A percentile compares a stretch with the other conserved stretches of the same genome.
phyloP scores from a whole-genome alignment of 2,797 vertebrate species.

The Taenioides sp. region DNA sequence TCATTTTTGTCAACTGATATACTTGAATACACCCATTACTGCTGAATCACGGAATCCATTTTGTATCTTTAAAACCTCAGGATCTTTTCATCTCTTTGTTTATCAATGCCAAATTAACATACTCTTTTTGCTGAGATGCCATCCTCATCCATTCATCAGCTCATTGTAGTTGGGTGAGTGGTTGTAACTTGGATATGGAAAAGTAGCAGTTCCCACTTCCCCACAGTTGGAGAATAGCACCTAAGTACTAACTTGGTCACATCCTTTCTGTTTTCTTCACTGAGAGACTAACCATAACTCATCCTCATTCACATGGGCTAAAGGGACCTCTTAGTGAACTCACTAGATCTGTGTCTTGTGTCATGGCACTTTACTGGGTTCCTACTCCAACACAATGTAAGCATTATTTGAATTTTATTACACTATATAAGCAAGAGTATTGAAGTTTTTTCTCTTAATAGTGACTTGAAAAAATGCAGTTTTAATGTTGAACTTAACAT shows the following conservation, averaged over 20 bases:
- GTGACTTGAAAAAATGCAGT: neutral
- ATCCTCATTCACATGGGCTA: neutral
- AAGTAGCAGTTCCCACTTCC: constrained; percentile 13
- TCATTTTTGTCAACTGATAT: neutral
- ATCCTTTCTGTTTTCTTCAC: constrained; percentile 34
- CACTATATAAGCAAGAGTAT: neutral
- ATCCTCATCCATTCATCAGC: constrained; percentile 44
- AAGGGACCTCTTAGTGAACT: constrained; percentile 47
- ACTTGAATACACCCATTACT: neutral
- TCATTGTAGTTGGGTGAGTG: constrained; percentile 62
- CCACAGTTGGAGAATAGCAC: constrained; percentile 22
- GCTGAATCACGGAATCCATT: neutral
- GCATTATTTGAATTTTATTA: neutral
- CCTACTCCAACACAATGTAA: neutral
- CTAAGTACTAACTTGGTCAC: constrained; percentile 16
- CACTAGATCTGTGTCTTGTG: constrained; percentile 19
- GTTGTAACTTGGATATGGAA: constrained; percentile 19
- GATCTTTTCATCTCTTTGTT: constrained; percentile 16
- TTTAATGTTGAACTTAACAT: too few species aligned
- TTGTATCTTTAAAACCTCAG: constrained; percentile 5
- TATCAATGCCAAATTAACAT: constrained; percentile 24
- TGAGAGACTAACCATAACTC: constrained; percentile 29
- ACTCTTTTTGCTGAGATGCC: constrained; percentile 50
- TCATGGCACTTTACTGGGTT: constrained; percentile 19
- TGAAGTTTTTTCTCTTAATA: neutral